Conservation (phyloP, 2,888 invertebrate genomes). For the Operophtera brumata region DNA sequence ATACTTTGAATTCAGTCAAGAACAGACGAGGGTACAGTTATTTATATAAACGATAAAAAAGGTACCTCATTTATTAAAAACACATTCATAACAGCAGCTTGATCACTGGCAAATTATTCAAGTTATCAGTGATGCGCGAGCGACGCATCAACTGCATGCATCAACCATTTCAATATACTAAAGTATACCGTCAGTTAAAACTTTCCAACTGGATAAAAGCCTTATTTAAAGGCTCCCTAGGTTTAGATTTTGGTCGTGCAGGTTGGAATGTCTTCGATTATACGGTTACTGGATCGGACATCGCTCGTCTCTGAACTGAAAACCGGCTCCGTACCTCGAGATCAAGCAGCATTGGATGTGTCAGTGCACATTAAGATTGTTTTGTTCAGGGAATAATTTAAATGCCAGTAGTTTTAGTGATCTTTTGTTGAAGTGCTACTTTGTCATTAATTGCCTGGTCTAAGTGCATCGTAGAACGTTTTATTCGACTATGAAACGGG, state of each 20-base stretch:
- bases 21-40: not conserved
- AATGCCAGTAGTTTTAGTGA: slow-evolving; percentile 35
- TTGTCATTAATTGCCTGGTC: slow-evolving; percentile 30
- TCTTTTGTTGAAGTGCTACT: slow-evolving; percentile 31
- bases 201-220: slow-evolving; percentile 11
- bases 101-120: slow-evolving; percentile 59
- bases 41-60: not conserved
- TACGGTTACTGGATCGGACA: slow-evolving; percentile 48
- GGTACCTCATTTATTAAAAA: slow-evolving; percentile 27
- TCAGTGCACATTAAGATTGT: slow-evolving; percentile 54
- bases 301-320: slow-evolving; percentile 41
- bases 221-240: slow-evolving; percentile 6
- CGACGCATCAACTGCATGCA: slow-evolving; percentile 34
- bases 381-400: slow-evolving; percentile 47
- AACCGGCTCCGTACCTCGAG: slow-evolving; percentile 39
- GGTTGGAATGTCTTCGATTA: slow-evolving; percentile 33
- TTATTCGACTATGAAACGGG: slow-evolving; percentile 24
- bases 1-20: not conserved
- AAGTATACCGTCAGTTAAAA: slow-evolving; percentile 15
- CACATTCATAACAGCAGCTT: slow-evolving; percentile 45
- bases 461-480: slow-evolving; percentile 30
- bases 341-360: slow-evolving; percentile 51
- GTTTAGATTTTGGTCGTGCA: slow-evolving; percentile 6
- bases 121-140: slow-evolving; percentile 47
- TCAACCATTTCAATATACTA: slow-evolving; percentile 16